phyloP scores from a whole-genome alignment of 1,140 invertebrate species.

The Sitophilus oryzae region DNA sequence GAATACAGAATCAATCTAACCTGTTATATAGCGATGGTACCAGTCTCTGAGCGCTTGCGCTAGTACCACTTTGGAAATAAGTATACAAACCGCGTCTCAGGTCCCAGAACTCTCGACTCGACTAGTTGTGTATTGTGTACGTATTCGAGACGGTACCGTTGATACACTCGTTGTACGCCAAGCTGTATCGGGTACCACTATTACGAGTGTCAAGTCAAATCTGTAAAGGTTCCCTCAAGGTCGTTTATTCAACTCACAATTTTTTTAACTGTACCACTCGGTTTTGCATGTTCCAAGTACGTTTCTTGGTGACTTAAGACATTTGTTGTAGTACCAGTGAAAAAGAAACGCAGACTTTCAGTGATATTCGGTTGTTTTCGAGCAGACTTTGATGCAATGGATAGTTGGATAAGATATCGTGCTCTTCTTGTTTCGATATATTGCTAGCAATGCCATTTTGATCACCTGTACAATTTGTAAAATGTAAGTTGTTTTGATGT shows the following conservation, averaged over 20 bases:
- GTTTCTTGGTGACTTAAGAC: too few species aligned
- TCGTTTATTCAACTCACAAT: conserved; percentile 30
- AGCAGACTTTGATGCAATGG: conserved; percentile 36
- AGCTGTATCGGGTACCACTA: conserved; percentile 1
- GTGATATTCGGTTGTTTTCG: conserved; percentile 28
- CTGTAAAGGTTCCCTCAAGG: conserved; percentile 31
- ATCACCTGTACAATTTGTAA: too few species aligned
- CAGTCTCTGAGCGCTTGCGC: too few species aligned
- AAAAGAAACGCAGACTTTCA: not conserved
- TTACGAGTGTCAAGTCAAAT: conserved; percentile 2
- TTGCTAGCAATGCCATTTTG: not conserved
- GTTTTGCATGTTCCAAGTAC: conserved; percentile 12
- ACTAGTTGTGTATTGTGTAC: too few species aligned
- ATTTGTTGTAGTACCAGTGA: too few species aligned
- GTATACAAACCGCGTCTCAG: too few species aligned
- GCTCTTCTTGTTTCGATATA: conserved; percentile 20
- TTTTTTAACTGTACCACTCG: conserved; percentile 13
- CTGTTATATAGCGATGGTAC: too few species aligned
- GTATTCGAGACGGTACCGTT: too few species aligned
- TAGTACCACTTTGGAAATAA: too few species aligned
- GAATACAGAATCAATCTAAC: too few species aligned
- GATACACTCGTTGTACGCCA: not conserved
- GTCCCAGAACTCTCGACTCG: too few species aligned
- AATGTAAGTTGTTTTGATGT: too few species aligned
- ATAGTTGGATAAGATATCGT: conserved; percentile 34